Evolutionary conservation across 2,888 invertebrate species (phyloP), one percentile per base, ranked within the genome.

Genomic region (Augiades crinisus): DNA sequence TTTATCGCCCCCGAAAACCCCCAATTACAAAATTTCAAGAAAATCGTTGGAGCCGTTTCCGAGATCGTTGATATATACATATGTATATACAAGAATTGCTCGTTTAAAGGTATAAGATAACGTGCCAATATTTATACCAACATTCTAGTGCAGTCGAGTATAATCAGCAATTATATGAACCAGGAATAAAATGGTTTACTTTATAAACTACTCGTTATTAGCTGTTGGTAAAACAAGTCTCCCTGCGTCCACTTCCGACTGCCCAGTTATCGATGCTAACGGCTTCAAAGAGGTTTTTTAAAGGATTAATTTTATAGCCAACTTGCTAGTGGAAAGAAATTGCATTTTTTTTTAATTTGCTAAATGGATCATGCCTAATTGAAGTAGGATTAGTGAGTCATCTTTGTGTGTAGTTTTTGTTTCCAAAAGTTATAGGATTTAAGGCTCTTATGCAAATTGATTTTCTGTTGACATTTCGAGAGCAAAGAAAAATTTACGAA

Each of bases 251-350:
- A 47, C 16, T 47, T 31, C 10, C 24, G 12, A 24, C 22, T 41
- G 36, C 7, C 50, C 49, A 36, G 37, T 37, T 49, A 47, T 27
- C 27, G 44, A 45, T n/a, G 52, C 49, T 51, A 55, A 56, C 53
- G 44, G 50, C 14, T 50, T 36, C 50, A 30, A 21, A 49, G 41
- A 41, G 41, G 22, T 47, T 58, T 59, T 55, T 49, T 30, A 56
- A 61, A 59, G 60, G 54, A 61, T 61, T 62, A 43, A 36, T 40
- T 36, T 50, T 60, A 59, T 56, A 22, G 62, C 53, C 33, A 27
- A 62, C 43, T 47, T 34, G 38, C 63, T 68, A 65, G 70, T 68
- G 67, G 66, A 67, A 62, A 67, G 67, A 60, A 59, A 63, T 63
- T 55, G 61, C 56, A 41, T 60, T 63, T 65, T 64, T n/a, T 63